phyloP scores from a whole-genome alignment of 2,113 vertebrate genomes.

The Falcunculus frontatus region DNA sequence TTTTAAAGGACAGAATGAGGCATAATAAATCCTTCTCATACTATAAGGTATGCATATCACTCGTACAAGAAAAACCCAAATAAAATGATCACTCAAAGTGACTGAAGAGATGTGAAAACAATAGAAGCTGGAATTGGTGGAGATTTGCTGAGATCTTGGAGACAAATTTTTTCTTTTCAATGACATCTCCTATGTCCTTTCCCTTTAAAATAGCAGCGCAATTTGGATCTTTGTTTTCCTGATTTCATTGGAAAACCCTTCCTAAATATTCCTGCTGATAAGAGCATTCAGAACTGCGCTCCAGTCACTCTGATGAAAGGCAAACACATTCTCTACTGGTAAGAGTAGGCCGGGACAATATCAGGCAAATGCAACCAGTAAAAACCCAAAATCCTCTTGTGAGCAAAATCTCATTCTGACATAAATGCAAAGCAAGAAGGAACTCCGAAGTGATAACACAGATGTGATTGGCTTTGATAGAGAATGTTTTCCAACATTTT shows the following conservation, averaged over 20 bases:
- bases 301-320: neutral
- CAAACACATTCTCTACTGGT: neutral
- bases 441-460: neutral
- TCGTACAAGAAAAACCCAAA: slow-evolving; percentile 11
- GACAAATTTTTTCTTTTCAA: neutral
- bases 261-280: neutral
- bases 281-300: neutral
- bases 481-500: neutral
- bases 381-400: neutral
- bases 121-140: neutral
- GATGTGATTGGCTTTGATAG: neutral
- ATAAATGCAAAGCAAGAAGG: neutral
- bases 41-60: neutral
- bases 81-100: neutral
- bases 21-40: neutral
- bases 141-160: neutral
- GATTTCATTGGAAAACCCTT: neutral
- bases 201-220: neutral
- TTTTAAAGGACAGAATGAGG: slow-evolving; percentile 6
- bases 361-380: neutral
- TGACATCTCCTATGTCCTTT: neutral
- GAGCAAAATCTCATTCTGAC: neutral
- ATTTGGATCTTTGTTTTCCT: neutral
- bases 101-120: neutral
- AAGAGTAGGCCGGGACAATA: neutral